phyloP scores from a whole-genome alignment of 2,888 invertebrate genomes.

The Charanyca ferruginea region DNA sequence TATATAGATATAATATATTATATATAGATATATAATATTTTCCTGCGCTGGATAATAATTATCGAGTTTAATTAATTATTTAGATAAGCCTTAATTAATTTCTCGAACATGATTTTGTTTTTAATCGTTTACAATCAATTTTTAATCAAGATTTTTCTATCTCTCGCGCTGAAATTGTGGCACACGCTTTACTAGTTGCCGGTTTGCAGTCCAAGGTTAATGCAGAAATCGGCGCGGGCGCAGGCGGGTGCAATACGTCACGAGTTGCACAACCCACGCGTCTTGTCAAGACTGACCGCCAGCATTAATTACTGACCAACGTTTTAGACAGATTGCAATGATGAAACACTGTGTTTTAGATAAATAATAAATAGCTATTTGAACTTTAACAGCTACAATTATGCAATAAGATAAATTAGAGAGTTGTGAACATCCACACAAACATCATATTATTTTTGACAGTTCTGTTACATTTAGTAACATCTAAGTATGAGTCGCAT shows the following conservation, averaged over 20 bases:
- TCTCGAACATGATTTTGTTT: conserved; percentile 1
- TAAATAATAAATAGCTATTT: conserved; percentile 59
- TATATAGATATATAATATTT: no score
- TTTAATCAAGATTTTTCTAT: conserved; percentile 36
- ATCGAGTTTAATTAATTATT: conserved; percentile 2
- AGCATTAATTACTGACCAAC: conserved; percentile 73
- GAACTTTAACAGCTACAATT: conserved; percentile 62
- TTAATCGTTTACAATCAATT: conserved; percentile 18
- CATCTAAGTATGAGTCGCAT: conserved; percentile 10
- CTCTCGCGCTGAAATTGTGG: conserved; percentile 55
- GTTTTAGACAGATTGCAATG: conserved; percentile 67
- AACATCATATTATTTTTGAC: conserved; percentile 10
- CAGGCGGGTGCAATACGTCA: conserved; percentile 74
- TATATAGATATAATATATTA: no score
- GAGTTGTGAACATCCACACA: conserved; percentile 9
- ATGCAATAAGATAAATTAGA: conserved; percentile 35
- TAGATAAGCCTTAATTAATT: conserved; percentile 8
- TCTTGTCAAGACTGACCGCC: conserved; percentile 74
- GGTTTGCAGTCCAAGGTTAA: conserved; percentile 78
- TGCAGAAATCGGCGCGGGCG: conserved; percentile 74
- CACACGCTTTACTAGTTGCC: conserved; percentile 51
- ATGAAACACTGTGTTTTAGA: conserved; percentile 64
- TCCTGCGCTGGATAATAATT: not conserved
- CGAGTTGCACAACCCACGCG: conserved; percentile 77
- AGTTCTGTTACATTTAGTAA: conserved; percentile 15